Percentiles rank a stretch among this genome's conserved stretches.
phyloP scores from a whole-genome alignment of 2,113 vertebrate genomes.

The Apteryx owenii region DNA sequence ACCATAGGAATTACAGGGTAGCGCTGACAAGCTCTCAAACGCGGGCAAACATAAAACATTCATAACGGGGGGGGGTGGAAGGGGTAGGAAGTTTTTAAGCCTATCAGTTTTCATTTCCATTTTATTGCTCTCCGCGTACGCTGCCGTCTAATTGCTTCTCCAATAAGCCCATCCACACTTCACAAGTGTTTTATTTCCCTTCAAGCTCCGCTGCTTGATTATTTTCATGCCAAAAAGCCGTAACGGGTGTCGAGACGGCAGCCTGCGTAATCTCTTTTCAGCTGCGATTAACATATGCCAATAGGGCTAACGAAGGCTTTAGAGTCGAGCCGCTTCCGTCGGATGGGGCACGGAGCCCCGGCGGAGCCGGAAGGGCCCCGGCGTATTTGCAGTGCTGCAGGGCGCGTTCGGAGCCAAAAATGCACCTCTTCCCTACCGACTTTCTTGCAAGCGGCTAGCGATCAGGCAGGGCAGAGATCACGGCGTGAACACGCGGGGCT shows the following conservation, averaged over 20 bases:
- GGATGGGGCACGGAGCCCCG: not conserved
- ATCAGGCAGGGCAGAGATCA: not conserved
- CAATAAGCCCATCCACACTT: not conserved
- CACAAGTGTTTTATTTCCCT: not conserved
- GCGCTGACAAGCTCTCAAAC: not conserved
- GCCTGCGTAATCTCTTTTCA: not conserved
- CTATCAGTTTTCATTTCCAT: not conserved
- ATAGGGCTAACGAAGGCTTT: not conserved
- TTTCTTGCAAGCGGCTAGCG: not conserved
- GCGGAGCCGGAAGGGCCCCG: not conserved
- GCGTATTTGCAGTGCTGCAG: not conserved
- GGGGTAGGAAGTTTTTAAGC: not conserved
- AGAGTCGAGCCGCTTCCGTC: not conserved
- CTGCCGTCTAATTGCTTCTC: not conserved
- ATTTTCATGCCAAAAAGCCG: not conserved
- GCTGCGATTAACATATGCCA: not conserved
- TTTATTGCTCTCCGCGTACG: not conserved
- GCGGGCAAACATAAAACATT: not conserved
- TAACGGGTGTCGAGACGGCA: not conserved
- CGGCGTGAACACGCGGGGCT: rapidly evolving
- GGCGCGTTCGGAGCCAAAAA: not conserved
- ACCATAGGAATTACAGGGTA: not conserved
- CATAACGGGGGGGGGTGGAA: not conserved
- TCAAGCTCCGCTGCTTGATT: not conserved
- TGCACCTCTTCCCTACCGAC: not conserved